Evolutionary conservation across 1,140 invertebrate species (phyloP).

Genomic region (Meloidogyne chitwoodi): DNA sequence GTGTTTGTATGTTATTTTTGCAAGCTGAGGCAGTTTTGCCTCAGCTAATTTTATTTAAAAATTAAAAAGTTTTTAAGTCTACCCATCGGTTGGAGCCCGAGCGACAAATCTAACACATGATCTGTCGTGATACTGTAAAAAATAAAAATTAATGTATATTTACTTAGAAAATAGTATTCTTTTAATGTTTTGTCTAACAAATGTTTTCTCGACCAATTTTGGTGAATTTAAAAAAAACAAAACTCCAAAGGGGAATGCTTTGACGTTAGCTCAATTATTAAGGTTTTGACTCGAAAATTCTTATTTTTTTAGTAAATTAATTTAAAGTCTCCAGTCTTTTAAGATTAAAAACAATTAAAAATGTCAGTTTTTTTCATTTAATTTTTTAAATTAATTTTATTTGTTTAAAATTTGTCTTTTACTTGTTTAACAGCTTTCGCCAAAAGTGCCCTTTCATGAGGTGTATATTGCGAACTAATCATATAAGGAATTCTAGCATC

Average conservation of each 20-base stretch:
- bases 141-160: background rate
- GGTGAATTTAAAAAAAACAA: too few species aligned
- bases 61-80: background rate
- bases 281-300: too few species aligned
- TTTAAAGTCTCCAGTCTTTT: too few species aligned
- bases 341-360: background rate
- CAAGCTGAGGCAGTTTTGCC: too few species aligned
- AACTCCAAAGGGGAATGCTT: too few species aligned
- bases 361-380: background rate
- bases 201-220: too few species aligned
- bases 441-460: constrained; percentile 55
- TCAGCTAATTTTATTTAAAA: background rate
- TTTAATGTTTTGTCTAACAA: too few species aligned
- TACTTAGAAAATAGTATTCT: too few species aligned
- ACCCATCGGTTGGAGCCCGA: constrained; percentile 39
- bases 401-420: background rate
- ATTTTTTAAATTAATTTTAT: background rate
- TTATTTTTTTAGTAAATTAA: too few species aligned
- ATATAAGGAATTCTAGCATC: constrained; percentile 54
- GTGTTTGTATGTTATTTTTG: too few species aligned
- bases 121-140: constrained; percentile 54
- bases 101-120: constrained; percentile 59
- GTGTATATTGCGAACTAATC: constrained; percentile 53
- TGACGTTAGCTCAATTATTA: too few species aligned
- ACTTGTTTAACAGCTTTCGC: constrained; percentile 59